phyloP scores from a whole-genome alignment of 2,113 vertebrate genomes.

The Acinonyx jubatus region DNA sequence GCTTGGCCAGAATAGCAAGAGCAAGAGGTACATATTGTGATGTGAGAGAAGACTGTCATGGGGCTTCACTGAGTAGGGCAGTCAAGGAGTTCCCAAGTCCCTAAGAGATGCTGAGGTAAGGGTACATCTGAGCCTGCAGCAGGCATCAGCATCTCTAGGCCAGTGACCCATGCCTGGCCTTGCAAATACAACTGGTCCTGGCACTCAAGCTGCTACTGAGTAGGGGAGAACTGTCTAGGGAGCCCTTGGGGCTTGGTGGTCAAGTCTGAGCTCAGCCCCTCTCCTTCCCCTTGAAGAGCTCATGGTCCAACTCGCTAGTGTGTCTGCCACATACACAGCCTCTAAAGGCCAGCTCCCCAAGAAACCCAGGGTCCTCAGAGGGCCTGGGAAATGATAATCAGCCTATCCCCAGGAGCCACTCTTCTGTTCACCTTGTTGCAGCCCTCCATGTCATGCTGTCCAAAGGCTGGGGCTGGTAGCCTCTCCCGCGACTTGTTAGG shows the following conservation, averaged over 20 bases:
- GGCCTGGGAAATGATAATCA: slow-evolving; percentile 28
- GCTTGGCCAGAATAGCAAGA: not conserved
- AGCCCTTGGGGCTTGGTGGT: not conserved
- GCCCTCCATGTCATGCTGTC: not conserved
- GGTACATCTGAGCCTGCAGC: not conserved
- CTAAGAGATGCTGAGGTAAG: not conserved
- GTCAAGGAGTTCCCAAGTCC: not conserved
- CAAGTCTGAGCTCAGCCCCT: not conserved
- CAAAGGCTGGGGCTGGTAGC: slow-evolving; percentile 36
- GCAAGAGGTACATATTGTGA: not conserved
- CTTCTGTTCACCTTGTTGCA: slow-evolving; percentile 3
- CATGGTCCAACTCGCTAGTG: not conserved
- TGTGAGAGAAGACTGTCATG: not conserved
- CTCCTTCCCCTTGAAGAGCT: not conserved
- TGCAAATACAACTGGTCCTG: not conserved
- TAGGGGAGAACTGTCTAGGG: not conserved
- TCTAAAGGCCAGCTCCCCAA: not conserved
- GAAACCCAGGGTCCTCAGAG: slow-evolving; percentile 16
- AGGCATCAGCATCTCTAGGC: not conserved
- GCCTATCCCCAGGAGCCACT: slow-evolving; percentile 25
- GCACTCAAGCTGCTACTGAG: not conserved
- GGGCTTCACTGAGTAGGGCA: not conserved
- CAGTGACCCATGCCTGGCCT: not conserved
- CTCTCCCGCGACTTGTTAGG: slow-evolving; percentile 58
- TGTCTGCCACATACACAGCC: not conserved